Base-by-base conservation (phyloP, 2,888 invertebrate species). In the Mythimna pallens region DNA sequence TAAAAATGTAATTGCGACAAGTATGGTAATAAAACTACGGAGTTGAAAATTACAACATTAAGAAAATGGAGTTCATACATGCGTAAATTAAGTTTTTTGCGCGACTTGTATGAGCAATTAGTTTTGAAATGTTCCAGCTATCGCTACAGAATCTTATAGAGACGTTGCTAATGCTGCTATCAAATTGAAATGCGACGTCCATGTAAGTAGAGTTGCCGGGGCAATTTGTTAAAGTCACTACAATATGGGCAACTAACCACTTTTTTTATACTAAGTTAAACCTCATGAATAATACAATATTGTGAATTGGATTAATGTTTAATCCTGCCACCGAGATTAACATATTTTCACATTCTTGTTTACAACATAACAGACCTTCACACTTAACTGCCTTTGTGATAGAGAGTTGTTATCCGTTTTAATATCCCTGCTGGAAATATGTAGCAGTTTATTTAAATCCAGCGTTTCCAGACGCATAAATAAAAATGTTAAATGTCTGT, bases 281-380 rank as follows among this genome's bases (percentile, higher is more conserved):
- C 67, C 22, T 9, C 67, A 81, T 81, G 81, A 83, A 86, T 86
- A 84, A 83, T 73, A 83, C 77, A 83, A 73, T 79, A 77, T 70
- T 71, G 58, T 73, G 62, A 67, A 67, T 63, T 54, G 62, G 63
- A 79, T 78, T 76, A 70, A 73, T 65, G 58, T 58, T 65, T 68
- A 57, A 76, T 70, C 64, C 36, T 61, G 65, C 30, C 57, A 58
- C 43, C 25, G 36, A 64, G 69, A 76, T 76, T 70, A 65, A 78
- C 75, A 84, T 83, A 74, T 80, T 62, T 76, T 50, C 77, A 79
- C 64, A 22, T 76, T 61, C 58, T 55, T 75, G 61, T 78, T 78
- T 69, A 70, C 67, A 71, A 59, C 66, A 62, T 69, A 79, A 73
- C 58, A 47, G 69, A 57, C 72, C 66, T 80, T 77, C 72, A 76